Base-by-base conservation (phyloP, 2,113 vertebrate species). In the Indicator indicator region DNA sequence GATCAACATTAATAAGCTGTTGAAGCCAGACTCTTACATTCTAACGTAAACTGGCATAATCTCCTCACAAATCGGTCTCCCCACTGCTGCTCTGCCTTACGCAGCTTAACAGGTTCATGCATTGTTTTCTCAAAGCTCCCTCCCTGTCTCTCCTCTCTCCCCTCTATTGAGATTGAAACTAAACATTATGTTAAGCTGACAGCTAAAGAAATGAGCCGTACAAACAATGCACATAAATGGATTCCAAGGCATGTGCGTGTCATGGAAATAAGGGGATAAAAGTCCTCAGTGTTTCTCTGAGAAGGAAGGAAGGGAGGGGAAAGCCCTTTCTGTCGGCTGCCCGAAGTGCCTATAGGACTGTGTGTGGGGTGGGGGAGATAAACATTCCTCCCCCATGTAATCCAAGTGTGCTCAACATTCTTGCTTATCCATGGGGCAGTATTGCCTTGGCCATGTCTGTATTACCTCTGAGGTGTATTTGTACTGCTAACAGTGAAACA, bases 151-250 rank as follows among this genome's bases (percentile, higher is more conserved):
- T 85, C 62, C 48, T 94, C 83, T 93, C 80, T 89, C 88, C 89
- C 59, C 75, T 89, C 94, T 93, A 94, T 96, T 96, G 96, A 95
- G 95, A 97, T 56, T 96, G 93, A 96, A 97, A 96, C 89, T 84
- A 96, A 97, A 96, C 92, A 95, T 96, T 97, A 90, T 96, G 94
- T 96, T 96, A 97, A 96, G 93, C 89, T 96, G 96, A 96, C 96
- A 97, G 92, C 89, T 91, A 89, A 94, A 97, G 93, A 96, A 97
- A 97, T 85, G 89, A 96, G 88, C 93, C 91, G 2, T 89, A 92
- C 88, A 88, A 95, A 97, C 96, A 97, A 96, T 86, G 74, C 85
- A 89, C 91, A 75, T 85, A 94, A 96, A 92, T 84, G 84, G 90
- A 91, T 95, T 95, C 86, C 91, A 94, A 95, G 94, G 91, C 71